Conservation (phyloP, 2,888 invertebrate species). For the Melinopterus prodromus region DNA sequence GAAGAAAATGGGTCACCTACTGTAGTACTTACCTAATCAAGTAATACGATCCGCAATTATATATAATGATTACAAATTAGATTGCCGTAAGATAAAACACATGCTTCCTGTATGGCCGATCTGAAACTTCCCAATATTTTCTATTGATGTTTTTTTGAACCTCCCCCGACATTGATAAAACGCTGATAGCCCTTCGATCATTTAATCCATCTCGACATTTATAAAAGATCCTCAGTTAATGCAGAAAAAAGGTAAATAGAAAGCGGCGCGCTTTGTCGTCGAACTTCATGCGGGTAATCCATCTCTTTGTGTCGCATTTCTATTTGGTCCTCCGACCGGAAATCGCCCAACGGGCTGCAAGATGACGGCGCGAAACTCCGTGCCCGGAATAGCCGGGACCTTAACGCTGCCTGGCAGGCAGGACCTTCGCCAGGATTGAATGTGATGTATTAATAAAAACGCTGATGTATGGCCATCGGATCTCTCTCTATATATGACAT, state of each 20-base stretch:
- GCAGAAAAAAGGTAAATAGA: conserved; percentile 4
- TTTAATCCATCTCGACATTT: background rate
- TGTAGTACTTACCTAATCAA: no score
- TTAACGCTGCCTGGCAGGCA: background rate
- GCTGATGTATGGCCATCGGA: conserved; percentile 4
- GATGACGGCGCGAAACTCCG: background rate
- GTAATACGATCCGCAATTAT: no score
- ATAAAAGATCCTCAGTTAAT: background rate
- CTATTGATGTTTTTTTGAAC: background rate
- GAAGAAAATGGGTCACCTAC: no score
- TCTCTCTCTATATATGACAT: background rate
- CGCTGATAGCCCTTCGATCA: background rate
- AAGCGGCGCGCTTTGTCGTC: background rate
- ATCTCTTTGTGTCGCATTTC: conserved; percentile 25
- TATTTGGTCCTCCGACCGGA: conserved; percentile 12
- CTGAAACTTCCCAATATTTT: no score
- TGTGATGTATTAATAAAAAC: background rate
- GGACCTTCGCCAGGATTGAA: background rate
- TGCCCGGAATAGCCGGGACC: background rate
- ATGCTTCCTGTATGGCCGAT: no score
- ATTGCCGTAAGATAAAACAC: no score
- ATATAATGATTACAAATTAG: no score
- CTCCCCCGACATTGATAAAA: background rate
- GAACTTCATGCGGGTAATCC: conserved; percentile 18
- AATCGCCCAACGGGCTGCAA: conserved; percentile 8